These are phyloP conservation scores for Cliona cf. orientalis DNA, from an alignment of 37 sponge, comb jelly and placozoan genomes.

Conservation along the genomic window DNA sequence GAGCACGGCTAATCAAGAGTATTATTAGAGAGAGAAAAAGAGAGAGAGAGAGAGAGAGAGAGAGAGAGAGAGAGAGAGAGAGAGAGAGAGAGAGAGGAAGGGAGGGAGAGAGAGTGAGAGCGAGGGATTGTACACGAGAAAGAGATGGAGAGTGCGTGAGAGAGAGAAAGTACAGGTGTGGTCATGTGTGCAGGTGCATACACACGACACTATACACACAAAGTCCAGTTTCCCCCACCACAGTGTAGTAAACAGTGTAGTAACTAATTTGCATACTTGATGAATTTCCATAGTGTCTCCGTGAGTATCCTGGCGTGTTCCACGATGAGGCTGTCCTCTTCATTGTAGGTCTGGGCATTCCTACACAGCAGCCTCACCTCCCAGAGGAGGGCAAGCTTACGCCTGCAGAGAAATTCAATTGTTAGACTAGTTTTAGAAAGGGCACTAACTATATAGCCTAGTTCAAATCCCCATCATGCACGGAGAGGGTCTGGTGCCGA, in stretches of 20 bases:
- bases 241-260: too few species aligned
- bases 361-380: conserved; percentile 57
- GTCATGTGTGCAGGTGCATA: conserved; percentile 1
- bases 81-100: conserved; percentile 6
- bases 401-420: conserved; percentile 40
- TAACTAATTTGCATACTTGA: conserved; percentile 51
- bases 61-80: conserved; percentile 5
- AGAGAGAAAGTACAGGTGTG: conserved; percentile 18
- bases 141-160: conserved; percentile 7
- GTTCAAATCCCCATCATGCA: too few species aligned
- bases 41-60: conserved; percentile 5
- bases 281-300: conserved; percentile 63
- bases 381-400: conserved; percentile 76
- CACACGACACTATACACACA: neutral
- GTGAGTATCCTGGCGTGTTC: conserved; percentile 46
- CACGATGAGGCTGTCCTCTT: conserved; percentile 78
- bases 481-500: too few species aligned
- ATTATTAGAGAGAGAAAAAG: too few species aligned
- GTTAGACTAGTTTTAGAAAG: too few species aligned
- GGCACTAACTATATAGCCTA: too few species aligned
- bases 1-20: too few species aligned
- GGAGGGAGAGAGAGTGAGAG: conserved; percentile 40
- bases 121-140: conserved; percentile 40
- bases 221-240: too few species aligned
- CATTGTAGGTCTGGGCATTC: conserved; percentile 78